phyloP scores from a whole-genome alignment of 2,113 vertebrate species.

The Gavia stellata region DNA sequence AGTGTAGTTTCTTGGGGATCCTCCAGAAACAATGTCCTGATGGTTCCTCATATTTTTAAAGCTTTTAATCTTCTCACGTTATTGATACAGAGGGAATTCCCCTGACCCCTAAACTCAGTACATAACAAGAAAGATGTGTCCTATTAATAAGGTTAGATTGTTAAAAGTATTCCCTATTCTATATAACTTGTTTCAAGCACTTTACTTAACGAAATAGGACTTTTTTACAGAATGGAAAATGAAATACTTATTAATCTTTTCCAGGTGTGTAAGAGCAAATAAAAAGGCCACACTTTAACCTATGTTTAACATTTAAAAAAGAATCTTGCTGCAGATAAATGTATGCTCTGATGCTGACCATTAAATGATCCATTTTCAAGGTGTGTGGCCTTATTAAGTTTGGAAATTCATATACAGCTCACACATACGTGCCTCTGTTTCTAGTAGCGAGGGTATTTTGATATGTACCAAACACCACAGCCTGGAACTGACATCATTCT shows the following conservation, averaged over 20 bases:
- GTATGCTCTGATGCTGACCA: not conserved
- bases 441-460: conserved; percentile 16
- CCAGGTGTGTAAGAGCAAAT: not conserved
- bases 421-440: not conserved
- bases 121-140: not conserved
- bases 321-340: not conserved
- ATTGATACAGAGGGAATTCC: not conserved
- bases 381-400: conserved; percentile 43
- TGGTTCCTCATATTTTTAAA: not conserved
- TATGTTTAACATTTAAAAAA: not conserved
- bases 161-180: not conserved
- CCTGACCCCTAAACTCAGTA: not conserved
- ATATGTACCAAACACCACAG: conserved; percentile 16
- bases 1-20: not conserved
- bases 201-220: not conserved
- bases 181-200: not conserved
- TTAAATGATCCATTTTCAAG: conserved; percentile 6
- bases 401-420: conserved; percentile 1
- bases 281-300: not conserved
- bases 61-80: not conserved
- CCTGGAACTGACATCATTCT: conserved; percentile 35
- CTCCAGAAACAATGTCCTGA: not conserved
- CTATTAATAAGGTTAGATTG: not conserved
- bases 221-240: not conserved
- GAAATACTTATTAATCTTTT: conserved; percentile 2